These are phyloP conservation scores for Chiroxiphia lanceolata DNA, from an alignment of 2,797 vertebrate genomes.

Conservation along the genomic window DNA sequence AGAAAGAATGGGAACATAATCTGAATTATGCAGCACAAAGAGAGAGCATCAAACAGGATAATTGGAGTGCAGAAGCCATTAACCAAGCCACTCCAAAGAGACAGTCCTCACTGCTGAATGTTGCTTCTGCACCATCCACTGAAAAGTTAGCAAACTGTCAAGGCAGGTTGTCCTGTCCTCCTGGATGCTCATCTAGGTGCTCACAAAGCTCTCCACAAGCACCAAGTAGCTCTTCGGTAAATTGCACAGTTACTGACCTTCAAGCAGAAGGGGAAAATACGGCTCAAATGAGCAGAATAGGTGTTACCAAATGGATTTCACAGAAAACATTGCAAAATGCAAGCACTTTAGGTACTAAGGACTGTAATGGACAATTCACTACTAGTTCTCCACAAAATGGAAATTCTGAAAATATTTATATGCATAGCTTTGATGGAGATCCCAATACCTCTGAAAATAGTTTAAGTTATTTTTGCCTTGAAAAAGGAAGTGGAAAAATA, in stretches of 20 bases:
- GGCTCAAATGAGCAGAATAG: not conserved
- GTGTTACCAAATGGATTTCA: slow-evolving; percentile 7
- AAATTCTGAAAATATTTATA: not conserved
- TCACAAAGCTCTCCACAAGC: not conserved
- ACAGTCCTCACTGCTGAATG: not conserved
- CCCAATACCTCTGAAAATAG: not conserved
- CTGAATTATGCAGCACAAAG: slow-evolving; percentile 3
- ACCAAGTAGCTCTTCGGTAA: not conserved
- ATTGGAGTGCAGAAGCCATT: not conserved
- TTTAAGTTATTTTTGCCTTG: slow-evolving; percentile 46
- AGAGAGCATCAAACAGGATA: not conserved
- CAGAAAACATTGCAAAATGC: slow-evolving; percentile 33
- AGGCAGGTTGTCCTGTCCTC: not conserved
- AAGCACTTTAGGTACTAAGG: slow-evolving; percentile 13
- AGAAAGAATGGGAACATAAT: slow-evolving; percentile 18
- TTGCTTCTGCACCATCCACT: not conserved
- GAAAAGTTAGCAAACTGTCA: not conserved
- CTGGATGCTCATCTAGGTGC: not conserved
- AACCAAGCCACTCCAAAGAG: not conserved
- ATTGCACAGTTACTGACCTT: not conserved
- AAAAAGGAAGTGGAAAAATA: slow-evolving; percentile 34
- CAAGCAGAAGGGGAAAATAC: not conserved
- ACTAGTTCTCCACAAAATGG: not conserved
- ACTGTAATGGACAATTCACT: not conserved
- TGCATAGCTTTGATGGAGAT: not conserved